Evolutionary conservation across 2,113 vertebrate species (phyloP).

Genomic region (Pelecanus crispus): DNA sequence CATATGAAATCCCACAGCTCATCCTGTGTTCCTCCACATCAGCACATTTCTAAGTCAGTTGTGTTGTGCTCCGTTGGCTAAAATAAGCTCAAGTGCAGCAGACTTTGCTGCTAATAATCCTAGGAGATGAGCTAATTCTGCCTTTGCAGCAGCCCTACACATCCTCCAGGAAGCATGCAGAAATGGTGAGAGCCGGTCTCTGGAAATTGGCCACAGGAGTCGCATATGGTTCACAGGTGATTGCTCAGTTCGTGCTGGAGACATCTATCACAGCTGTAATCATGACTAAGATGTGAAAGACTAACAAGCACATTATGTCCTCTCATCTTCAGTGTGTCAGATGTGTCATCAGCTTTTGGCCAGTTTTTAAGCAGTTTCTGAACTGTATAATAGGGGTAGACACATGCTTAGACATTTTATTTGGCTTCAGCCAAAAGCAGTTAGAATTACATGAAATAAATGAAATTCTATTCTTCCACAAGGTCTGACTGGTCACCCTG

Average conservation of each 20-base stretch:
- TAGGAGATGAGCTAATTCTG: not conserved
- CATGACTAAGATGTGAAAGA: not conserved
- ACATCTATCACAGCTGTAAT: not conserved
- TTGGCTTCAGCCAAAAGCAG: not conserved
- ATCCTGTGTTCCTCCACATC: not conserved
- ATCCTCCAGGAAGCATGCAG: not conserved
- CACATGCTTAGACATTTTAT: not conserved
- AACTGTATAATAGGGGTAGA: not conserved
- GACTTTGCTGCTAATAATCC: not conserved
- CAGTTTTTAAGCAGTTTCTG: not conserved
- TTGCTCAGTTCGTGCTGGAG: not conserved
- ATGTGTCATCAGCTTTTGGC: not conserved
- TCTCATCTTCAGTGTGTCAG: not conserved
- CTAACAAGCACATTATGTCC: not conserved
- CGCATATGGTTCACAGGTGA: not conserved
- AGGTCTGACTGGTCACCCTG: accelerated
- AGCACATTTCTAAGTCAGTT: not conserved
- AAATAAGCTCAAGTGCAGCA: not conserved
- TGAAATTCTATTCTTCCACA: not conserved
- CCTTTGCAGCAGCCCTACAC: not conserved
- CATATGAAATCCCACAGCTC: not conserved
- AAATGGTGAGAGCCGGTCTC: not conserved
- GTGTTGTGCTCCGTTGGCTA: not conserved
- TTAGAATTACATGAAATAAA: not conserved
- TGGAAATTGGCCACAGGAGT: not conserved